Conservation (phyloP, 2,888 invertebrate species). For the Erynnis tages region DNA sequence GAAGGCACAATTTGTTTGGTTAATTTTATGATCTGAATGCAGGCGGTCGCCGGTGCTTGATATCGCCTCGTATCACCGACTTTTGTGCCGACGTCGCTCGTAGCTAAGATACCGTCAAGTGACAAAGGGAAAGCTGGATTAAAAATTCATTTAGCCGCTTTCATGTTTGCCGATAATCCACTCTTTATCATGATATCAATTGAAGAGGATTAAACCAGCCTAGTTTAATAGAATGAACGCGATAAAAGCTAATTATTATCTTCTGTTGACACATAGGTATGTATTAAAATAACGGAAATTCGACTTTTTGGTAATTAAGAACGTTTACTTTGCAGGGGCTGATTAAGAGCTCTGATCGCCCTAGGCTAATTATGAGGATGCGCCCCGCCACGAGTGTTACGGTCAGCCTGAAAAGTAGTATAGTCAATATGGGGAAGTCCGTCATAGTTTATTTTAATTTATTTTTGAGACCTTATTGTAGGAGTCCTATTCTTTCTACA, state of each 20-base stretch:
- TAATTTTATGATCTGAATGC: background rate
- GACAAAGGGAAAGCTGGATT: constrained; percentile 73
- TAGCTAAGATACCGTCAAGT: constrained; percentile 59
- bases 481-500: no score
- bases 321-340: no score
- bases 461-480: no score
- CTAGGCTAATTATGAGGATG: no score
- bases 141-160: constrained; percentile 78
- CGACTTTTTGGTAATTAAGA: no score
- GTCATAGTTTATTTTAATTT: no score
- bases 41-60: background rate
- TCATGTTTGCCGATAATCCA: constrained; percentile 79
- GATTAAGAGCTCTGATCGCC: no score
- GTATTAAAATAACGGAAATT: constrained; percentile 37
- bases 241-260: constrained; percentile 69
- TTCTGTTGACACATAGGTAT: constrained; percentile 50
- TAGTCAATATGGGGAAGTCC: no score
- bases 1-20: no score
- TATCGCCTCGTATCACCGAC: constrained; percentile 5
- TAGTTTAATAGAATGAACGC: constrained; percentile 70
- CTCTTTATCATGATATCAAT: constrained; percentile 78
- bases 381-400: no score
- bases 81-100: constrained; percentile 32
- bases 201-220: constrained; percentile 71
- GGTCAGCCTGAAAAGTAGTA: no score